These are phyloP conservation scores for Piaya cayana DNA, from an alignment of 2,113 vertebrate species.

Conservation along the genomic window DNA sequence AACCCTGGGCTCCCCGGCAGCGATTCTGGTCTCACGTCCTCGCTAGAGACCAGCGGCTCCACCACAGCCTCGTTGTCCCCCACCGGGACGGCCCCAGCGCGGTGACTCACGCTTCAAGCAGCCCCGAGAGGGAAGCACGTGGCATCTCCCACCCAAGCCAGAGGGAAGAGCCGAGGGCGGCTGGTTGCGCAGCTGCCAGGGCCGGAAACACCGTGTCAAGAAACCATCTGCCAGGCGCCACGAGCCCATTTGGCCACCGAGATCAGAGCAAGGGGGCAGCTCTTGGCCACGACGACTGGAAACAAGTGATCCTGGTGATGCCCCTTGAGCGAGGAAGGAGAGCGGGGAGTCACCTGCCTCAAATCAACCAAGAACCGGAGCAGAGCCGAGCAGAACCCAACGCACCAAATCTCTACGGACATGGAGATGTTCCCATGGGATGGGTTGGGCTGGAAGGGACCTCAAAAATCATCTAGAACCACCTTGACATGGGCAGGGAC, in stretches of 20 bases:
- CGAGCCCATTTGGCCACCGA: rapidly evolving
- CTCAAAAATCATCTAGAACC: too few species aligned
- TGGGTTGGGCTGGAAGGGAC: too few species aligned
- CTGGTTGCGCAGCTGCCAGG: rapidly evolving
- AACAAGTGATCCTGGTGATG: neutral
- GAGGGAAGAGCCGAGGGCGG: neutral
- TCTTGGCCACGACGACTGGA: neutral
- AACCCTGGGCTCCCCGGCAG: neutral
- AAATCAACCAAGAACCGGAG: neutral
- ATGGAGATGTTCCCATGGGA: neutral
- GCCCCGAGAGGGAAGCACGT: rapidly evolving
- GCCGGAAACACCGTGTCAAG: rapidly evolving
- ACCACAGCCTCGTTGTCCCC: rapidly evolving
- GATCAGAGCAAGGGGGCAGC: rapidly evolving
- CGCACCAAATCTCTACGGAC: rapidly evolving
- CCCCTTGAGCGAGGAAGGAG: neutral
- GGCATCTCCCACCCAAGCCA: rapidly evolving
- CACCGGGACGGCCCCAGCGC: rapidly evolving
- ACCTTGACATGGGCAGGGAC: too few species aligned
- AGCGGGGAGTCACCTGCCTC: neutral
- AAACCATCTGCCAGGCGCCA: neutral
- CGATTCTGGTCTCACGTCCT: rapidly evolving
- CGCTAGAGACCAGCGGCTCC: rapidly evolving
- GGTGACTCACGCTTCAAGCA: neutral
- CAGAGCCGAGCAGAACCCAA: neutral